Percentiles rank a stretch among this genome's conserved stretches.
Conservation (phyloP, 2,113 vertebrate genomes). For the Syngnathoides biaculeatus region DNA sequence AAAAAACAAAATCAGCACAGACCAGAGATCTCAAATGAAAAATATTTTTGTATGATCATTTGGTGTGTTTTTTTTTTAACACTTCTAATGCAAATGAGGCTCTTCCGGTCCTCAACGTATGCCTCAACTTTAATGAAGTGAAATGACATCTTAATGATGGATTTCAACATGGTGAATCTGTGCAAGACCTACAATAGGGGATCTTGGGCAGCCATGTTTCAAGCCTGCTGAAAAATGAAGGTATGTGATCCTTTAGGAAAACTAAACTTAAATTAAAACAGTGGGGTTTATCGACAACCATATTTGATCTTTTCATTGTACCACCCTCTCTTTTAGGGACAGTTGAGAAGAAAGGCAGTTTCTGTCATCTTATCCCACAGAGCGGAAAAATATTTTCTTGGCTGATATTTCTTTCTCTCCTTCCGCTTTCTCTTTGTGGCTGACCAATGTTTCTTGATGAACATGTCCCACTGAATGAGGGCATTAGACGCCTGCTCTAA, state of each 20-base stretch:
- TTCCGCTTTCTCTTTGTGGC: conserved; percentile 48
- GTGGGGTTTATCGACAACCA: conserved; percentile 33
- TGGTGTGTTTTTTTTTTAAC: too few relatives aligned
- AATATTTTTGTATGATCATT: too few relatives aligned
- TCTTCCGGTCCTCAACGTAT: too few relatives aligned
- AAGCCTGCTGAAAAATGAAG: conserved; percentile 5
- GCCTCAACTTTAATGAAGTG: neutral
- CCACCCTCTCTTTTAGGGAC: conserved; percentile 19
- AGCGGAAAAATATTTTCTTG: conserved; percentile 47
- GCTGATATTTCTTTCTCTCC: conserved; percentile 40
- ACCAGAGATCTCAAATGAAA: too few relatives aligned
- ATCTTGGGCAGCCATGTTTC: conserved; percentile 7
- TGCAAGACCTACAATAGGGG: neutral
- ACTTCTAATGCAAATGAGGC: too few relatives aligned
- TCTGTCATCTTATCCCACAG: conserved; percentile 52
- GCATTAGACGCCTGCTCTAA: conserved; percentile 69
- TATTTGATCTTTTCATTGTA: conserved; percentile 31
- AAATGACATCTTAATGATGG: neutral
- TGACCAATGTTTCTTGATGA: conserved; percentile 65
- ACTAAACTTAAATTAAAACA: conserved; percentile 35
- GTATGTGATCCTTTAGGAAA: conserved; percentile 3
- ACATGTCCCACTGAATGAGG: conserved; percentile 68
- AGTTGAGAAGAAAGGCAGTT: conserved; percentile 48
- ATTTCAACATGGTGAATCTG: conserved; percentile 7
- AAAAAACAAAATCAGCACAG: too few relatives aligned